These are phyloP conservation scores for Triops cancriformis DNA, from an alignment of 1,140 invertebrate species.

Conservation along the genomic window DNA sequence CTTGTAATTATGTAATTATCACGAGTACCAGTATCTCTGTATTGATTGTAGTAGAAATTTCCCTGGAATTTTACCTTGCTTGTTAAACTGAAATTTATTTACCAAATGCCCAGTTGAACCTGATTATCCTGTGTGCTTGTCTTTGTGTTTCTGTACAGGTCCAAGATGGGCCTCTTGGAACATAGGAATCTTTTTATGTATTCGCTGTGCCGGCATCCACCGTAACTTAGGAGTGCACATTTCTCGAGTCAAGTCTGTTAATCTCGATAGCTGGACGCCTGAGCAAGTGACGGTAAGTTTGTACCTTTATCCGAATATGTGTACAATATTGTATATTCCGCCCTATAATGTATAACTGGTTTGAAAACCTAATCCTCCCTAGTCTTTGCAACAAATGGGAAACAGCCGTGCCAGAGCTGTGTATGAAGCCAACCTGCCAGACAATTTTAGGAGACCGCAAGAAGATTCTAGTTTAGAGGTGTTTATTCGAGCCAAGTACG, in stretches of 20 bases:
- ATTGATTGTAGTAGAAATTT: too few species aligned
- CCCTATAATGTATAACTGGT: neutral
- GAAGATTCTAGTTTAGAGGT: constrained; percentile 86
- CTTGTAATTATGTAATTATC: too few species aligned
- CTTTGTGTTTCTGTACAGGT: constrained; percentile 50
- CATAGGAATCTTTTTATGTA: constrained; percentile 94
- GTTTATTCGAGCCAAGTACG: constrained; percentile 96
- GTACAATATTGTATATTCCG: neutral
- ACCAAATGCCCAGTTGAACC: neutral
- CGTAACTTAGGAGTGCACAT: constrained; percentile 96
- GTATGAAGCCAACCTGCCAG: constrained; percentile 94
- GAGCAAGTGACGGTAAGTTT: constrained; percentile 78
- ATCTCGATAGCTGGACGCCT: constrained; percentile 95
- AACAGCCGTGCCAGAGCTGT: constrained; percentile 93
- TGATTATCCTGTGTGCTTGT: constrained; percentile 15
- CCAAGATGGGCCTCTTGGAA: constrained; percentile 99
- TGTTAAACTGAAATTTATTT: neutral
- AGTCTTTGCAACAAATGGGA: constrained; percentile 94
- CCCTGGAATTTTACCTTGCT: neutral
- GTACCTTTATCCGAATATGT: constrained; percentile 18
- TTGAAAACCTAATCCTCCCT: constrained; percentile 31
- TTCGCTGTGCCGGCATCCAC: constrained; percentile 95
- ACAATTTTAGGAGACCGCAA: constrained; percentile 87
- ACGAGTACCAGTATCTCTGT: too few species aligned
- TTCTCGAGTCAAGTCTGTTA: constrained; percentile 90